Percentiles rank a stretch among this genome's conserved stretches.
These are phyloP conservation scores for Lacerta bilineata DNA, from an alignment of 2,797 vertebrate genomes.

Conservation along the genomic window DNA sequence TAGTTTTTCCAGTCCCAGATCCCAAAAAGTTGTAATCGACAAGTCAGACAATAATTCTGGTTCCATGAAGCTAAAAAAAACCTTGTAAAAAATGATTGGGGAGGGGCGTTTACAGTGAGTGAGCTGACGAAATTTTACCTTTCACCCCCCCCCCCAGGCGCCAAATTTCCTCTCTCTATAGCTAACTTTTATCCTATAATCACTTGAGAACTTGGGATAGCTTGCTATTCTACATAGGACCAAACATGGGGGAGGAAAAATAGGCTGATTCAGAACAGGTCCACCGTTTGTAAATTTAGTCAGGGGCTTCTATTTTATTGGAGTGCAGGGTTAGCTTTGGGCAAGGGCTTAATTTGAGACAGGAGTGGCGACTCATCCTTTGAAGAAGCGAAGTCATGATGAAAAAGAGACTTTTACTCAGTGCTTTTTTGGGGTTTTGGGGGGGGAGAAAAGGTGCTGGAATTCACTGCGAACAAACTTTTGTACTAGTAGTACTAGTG, in stretches of 20 bases:
- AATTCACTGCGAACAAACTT: no score
- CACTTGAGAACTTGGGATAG: neutral
- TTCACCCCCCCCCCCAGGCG: neutral
- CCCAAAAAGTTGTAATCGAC: conserved; percentile 58
- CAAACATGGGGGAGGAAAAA: conserved; percentile 2
- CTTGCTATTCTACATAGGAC: neutral
- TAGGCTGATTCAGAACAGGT: neutral
- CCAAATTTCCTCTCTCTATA: conserved; percentile 9
- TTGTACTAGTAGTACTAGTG: no score
- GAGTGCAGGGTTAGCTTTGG: neutral
- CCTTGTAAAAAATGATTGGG: conserved; percentile 5
- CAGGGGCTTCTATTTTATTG: conserved; percentile 17
- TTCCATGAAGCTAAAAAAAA: conserved; percentile 57
- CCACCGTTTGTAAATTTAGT: conserved; percentile 1
- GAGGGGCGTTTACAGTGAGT: neutral
- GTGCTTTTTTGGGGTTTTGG: no score
- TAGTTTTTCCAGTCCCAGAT: conserved; percentile 52
- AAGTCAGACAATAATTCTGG: conserved; percentile 30
- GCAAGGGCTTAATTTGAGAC: neutral
- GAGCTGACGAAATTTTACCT: conserved; percentile 18
- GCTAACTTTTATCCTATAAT: neutral
- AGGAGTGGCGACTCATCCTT: neutral
- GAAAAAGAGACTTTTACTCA: neutral
- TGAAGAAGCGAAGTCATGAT: neutral
- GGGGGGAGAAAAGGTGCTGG: no score